phyloP scores from a whole-genome alignment of 2,797 vertebrate species.

The Clarias fuscus region DNA sequence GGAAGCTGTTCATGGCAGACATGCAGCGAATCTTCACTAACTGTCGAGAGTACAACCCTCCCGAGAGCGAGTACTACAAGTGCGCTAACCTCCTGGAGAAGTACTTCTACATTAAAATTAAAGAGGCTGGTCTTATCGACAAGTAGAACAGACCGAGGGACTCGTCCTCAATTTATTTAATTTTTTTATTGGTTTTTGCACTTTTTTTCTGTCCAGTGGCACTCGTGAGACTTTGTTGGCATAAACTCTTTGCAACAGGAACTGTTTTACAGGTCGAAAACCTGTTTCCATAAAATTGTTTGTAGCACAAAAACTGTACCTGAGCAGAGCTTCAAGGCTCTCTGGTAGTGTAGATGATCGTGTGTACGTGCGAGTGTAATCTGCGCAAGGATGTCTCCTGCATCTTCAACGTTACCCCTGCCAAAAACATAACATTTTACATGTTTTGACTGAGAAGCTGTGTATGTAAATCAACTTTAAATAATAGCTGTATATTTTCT shows the following conservation, averaged over 20 bases:
- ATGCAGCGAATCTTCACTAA: slow-evolving; percentile 99
- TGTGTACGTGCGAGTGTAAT: background rate
- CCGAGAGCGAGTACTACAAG: slow-evolving; percentile 98
- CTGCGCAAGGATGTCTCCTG: background rate
- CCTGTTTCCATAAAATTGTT: slow-evolving; percentile 16
- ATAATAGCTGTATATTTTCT: slow-evolving; percentile 52
- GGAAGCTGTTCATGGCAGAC: slow-evolving; percentile 99
- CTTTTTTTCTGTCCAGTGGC: slow-evolving; percentile 17
- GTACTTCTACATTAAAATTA: slow-evolving; percentile 99
- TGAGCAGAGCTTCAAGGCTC: background rate
- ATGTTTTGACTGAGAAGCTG: slow-evolving; percentile 20
- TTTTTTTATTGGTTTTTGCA: slow-evolving; percentile 28
- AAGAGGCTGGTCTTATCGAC: slow-evolving; percentile 95
- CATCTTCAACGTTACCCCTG: slow-evolving; percentile 37
- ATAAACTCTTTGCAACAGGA: background rate
- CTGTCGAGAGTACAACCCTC: slow-evolving; percentile 97
- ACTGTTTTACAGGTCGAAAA: background rate
- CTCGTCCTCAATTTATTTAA: background rate
- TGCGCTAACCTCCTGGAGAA: slow-evolving; percentile 99
- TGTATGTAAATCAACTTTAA: slow-evolving; percentile 42
- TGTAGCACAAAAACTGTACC: slow-evolving; percentile 21
- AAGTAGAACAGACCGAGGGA: slow-evolving; percentile 74
- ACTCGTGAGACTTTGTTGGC: slow-evolving; percentile 4
- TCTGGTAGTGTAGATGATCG: background rate
- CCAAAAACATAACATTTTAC: slow-evolving; percentile 32